A percentile compares a stretch with the other conserved stretches of the same genome.
Conservation (phyloP, 1,140 invertebrate genomes). For the Paralvinella palmiformis region DNA sequence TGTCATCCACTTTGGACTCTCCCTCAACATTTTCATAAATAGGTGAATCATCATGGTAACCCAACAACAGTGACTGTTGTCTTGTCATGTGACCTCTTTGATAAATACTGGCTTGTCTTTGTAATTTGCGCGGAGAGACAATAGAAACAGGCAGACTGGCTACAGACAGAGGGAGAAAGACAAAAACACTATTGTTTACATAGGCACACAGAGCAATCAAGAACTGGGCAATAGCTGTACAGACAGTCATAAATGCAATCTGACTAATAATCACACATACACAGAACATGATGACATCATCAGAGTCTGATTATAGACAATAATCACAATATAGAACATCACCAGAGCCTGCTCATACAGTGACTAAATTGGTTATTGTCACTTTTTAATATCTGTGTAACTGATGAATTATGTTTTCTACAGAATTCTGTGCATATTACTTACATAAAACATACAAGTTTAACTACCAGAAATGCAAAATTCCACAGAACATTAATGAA, state of each 20-base stretch:
- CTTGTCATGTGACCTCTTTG: background rate
- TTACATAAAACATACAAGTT: too few relatives aligned
- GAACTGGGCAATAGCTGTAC: background rate
- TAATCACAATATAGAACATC: too few relatives aligned
- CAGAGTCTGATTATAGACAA: too few relatives aligned
- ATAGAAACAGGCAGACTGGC: conserved; percentile 46
- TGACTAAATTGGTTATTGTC: too few relatives aligned
- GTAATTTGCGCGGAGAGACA: conserved; percentile 65
- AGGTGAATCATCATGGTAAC: background rate
- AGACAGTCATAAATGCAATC: background rate
- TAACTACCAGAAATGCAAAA: too few relatives aligned
- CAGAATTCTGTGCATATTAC: too few relatives aligned
- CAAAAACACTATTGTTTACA: conserved; percentile 21
- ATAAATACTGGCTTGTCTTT: conserved; percentile 63
- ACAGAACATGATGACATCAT: background rate
- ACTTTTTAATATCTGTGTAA: too few relatives aligned
- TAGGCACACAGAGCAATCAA: background rate
- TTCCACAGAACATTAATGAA: too few relatives aligned
- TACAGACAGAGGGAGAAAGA: background rate
- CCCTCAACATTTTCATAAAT: background rate
- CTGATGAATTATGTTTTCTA: too few relatives aligned
- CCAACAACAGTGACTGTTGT: background rate
- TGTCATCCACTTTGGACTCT: background rate
- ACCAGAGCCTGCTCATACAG: too few relatives aligned
- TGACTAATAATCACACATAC: background rate